Evolutionary conservation across 2,797 vertebrate genomes (phyloP), one percentile per base, ranked within the genome.

Genomic region (Melanotaenia pygmaea): DNA sequence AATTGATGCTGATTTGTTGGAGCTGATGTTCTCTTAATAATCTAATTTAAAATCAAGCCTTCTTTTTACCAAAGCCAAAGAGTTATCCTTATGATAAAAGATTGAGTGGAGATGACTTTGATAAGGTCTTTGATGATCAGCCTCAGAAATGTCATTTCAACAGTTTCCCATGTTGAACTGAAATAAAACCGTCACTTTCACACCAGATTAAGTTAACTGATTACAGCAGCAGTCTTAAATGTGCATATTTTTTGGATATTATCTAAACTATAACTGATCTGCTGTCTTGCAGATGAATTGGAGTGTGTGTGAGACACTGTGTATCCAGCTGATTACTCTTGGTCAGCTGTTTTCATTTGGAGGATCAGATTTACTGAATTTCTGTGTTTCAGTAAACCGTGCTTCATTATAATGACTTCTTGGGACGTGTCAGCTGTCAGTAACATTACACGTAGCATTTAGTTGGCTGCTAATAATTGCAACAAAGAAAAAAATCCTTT

Each of bases 281-380:
- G 50, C 64, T 75, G 3, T 60, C 34, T 70, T 51, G 28, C 59
- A 63, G 64, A 82, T 38, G 67, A 68, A 26, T 28, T 50, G 35
- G 37, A 8, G 69, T 45, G 34, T 37, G 51, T 70, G 18, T 65
- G 34, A 68, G 38, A 56, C 32, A 45, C 6, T 35, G 40, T 32
- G 53, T 28, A 77, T 26, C 47, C 68, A 57, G 63, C 60, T 75
- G 81, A 72, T 84, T 70, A 47, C 77, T 66, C 53, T 35, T 59
- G 59, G 74, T 86, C 83, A 84, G 76, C 79, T 83, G 77, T 70
- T 88, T 84, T 35, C 35, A 81, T 68, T 24, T 59, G 5, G 26
- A 70, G 28, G 38, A 81, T 60, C 2, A 6, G 79, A 85, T 86
- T 84, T 77, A 73, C 59, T 73, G 59, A 70, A 30, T 79, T 86